Conservation (phyloP, 2,113 vertebrate genomes). For the Alligator sinensis region DNA sequence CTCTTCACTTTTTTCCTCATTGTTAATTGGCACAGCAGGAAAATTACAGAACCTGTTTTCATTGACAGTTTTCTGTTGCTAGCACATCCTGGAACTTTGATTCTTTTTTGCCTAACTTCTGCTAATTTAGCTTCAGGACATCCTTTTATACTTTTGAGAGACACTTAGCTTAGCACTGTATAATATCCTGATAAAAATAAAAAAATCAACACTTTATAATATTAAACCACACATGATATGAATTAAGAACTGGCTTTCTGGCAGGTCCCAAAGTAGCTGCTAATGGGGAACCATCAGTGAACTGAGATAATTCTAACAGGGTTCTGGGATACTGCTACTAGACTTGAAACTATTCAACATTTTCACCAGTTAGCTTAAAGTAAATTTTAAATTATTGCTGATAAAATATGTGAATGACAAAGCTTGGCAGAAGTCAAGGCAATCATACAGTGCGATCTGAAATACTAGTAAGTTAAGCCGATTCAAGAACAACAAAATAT, state of each 20-base stretch:
- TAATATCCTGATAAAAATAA: neutral
- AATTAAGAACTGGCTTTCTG: neutral
- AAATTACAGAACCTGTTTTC: constrained; percentile 16
- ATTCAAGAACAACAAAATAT: neutral
- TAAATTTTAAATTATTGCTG: neutral
- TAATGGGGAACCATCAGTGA: neutral
- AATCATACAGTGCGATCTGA: neutral
- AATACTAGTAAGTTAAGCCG: neutral
- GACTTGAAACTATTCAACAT: neutral
- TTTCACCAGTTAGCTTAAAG: neutral
- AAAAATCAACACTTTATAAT: neutral
- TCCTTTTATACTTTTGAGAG: neutral
- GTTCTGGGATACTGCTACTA: neutral
- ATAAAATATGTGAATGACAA: neutral
- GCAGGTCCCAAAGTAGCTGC: neutral
- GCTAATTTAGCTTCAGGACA: neutral
- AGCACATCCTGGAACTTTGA: constrained; percentile 14
- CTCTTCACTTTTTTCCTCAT: neutral
- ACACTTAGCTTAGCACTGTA: neutral
- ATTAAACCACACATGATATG: neutral
- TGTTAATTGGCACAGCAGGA: constrained; percentile 34
- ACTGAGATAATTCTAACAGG: neutral
- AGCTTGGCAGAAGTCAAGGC: neutral
- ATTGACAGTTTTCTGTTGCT: neutral
- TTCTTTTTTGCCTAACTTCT: neutral